phyloP scores from a whole-genome alignment of 2,113 vertebrate species.

The Hypomesus transpacificus region DNA sequence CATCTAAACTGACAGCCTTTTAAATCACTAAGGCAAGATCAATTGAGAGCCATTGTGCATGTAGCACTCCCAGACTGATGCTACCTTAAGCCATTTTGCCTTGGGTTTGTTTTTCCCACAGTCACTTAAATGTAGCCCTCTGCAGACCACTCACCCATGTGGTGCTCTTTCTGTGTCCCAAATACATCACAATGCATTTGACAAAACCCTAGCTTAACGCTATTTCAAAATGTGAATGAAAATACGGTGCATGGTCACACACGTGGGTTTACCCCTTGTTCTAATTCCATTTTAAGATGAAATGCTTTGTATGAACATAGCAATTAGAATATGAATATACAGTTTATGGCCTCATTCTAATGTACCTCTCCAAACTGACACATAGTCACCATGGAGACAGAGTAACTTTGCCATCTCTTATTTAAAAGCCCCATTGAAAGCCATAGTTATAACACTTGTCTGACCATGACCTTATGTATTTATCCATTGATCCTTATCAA shows the following conservation, averaged over 20 bases:
- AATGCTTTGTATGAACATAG: background rate
- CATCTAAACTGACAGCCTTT: too few relatives aligned
- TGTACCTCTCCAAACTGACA: slow-evolving; percentile 23
- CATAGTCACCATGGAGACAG: slow-evolving; percentile 42
- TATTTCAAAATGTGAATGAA: slow-evolving; percentile 31
- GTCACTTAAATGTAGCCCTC: slow-evolving; percentile 37
- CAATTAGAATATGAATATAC: too few relatives aligned
- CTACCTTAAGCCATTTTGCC: slow-evolving; percentile 24
- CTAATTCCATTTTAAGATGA: background rate
- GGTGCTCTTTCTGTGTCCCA: slow-evolving; percentile 43
- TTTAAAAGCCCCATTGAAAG: background rate
- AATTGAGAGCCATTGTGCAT: background rate
- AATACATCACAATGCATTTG: slow-evolving; percentile 67
- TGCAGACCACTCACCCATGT: slow-evolving; percentile 56
- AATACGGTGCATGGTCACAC: slow-evolving; percentile 8
- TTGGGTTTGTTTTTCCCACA: slow-evolving; percentile 22
- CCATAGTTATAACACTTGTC: too few relatives aligned
- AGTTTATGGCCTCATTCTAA: background rate
- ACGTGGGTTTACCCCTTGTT: slow-evolving; percentile 4
- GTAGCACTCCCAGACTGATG: slow-evolving; percentile 24
- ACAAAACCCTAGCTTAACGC: slow-evolving; percentile 16
- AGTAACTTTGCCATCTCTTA: slow-evolving; percentile 24
- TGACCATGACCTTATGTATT: too few relatives aligned
- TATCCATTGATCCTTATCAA: too few relatives aligned
- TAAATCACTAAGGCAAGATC: too few relatives aligned